Evolutionary conservation across 2,113 vertebrate species (phyloP), one percentile per base, ranked within the genome.

Genomic region (Mionectes macconnelli): DNA sequence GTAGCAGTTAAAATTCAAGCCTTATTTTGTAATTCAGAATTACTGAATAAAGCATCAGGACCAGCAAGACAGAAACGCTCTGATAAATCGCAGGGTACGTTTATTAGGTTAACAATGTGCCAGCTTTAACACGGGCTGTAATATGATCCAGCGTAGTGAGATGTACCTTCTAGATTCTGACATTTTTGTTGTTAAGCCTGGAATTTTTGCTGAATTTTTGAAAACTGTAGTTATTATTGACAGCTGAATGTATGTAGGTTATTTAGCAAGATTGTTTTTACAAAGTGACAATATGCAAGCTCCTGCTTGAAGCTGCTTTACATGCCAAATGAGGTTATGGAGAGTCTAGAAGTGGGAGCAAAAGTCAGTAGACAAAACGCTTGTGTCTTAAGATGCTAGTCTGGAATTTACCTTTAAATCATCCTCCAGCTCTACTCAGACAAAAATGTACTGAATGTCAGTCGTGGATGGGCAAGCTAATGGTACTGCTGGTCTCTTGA

Each of bases 371-470:
- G 96, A 99, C 98, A 99, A 99, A 99, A 98, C 97, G 91, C 97
- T 98, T 98, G 98, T 99, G 98, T 99, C 98, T 98, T 97, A 97
- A 98, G 97, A 93, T 93, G 95, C 95, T 94, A 97, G 90, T 97
- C 95, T 98, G 98, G 98, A 99, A 99, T 99, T 98, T 98, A 99
- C 99, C 98, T 99, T 98, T 98, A 98, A 96, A 93, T 98, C 98
- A 97, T 91, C 97, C 97, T 96, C 93, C 91, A 97, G 94, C 95
- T 96, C 96, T 96, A 87, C 96, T 97, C 97, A 95, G 97, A 97
- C 97, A 98, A 98, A 98, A 99, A 98, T 98, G 98, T 97, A 97
- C 98, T 98, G 97, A 98, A 98, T 98, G 98, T 98, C 98, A 98
- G 98, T 98, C 98, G 98, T 97, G 98, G 98, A 98, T 97, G 98